Evolutionary conservation across 2,797 vertebrate genomes (phyloP).

Genomic region (Agapornis canus): DNA sequence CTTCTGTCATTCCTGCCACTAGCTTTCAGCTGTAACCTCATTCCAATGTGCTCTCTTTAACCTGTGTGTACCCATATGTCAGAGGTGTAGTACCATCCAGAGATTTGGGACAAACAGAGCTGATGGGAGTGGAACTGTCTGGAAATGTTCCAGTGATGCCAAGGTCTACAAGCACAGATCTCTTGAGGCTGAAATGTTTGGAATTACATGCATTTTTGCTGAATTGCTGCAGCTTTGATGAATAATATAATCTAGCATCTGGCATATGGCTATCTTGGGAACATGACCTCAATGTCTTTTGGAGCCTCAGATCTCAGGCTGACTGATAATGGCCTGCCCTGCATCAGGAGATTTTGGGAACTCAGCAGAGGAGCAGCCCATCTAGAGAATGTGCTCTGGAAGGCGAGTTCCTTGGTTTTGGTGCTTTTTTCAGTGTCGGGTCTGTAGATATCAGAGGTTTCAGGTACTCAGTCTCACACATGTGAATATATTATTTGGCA

Average conservation of each 20-base stretch:
- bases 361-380: not conserved
- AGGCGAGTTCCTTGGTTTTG: not conserved
- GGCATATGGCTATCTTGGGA: constrained; percentile 19
- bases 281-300: not conserved
- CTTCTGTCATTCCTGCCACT: not conserved
- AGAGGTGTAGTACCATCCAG: not conserved
- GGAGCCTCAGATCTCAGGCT: constrained; percentile 14
- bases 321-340: not conserved
- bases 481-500: not conserved
- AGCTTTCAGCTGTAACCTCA: not conserved
- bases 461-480: not conserved
- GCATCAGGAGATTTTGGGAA: not conserved
- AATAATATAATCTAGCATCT: constrained; percentile 37
- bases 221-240: constrained; percentile 30
- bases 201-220: constrained; percentile 50
- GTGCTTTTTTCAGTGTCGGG: not conserved
- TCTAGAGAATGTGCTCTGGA: not conserved
- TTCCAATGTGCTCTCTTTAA: not conserved
- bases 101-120: not conserved
- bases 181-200: constrained; percentile 35
- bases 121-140: not conserved
- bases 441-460: not conserved
- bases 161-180: constrained; percentile 15
- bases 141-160: constrained; percentile 26
- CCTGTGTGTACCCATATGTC: not conserved